A percentile compares a stretch with the other conserved stretches of the same genome.
These are phyloP conservation scores for Syrrhaptes paradoxus DNA, from an alignment of 2,113 vertebrate genomes.

Conservation along the genomic window DNA sequence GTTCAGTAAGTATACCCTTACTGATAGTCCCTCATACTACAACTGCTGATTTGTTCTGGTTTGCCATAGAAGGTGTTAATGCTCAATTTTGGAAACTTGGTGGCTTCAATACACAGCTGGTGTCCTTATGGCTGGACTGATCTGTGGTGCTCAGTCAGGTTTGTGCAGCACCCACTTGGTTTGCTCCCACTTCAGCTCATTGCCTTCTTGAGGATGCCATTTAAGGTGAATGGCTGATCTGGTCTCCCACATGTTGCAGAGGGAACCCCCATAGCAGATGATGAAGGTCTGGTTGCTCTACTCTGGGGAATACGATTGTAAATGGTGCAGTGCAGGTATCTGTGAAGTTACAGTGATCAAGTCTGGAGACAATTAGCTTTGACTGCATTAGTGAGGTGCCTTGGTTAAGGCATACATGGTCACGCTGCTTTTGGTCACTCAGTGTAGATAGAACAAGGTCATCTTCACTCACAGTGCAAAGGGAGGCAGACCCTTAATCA, in stretches of 20 bases:
- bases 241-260: neutral
- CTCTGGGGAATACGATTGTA: neutral
- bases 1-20: neutral
- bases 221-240: neutral
- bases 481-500: neutral
- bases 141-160: neutral
- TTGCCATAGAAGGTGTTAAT: neutral
- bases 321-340: neutral
- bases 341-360: neutral
- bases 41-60: neutral
- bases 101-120: neutral
- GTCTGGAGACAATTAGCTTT: neutral
- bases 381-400: neutral
- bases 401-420: neutral
- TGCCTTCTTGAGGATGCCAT: neutral
- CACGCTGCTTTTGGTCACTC: neutral
- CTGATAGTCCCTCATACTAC: neutral
- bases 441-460: neutral
- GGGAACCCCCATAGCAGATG: neutral
- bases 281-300: neutral
- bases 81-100: neutral
- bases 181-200: neutral
- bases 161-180: neutral
- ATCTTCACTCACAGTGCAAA: neutral
- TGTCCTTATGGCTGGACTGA: neutral